phyloP scores from a whole-genome alignment of 2,797 vertebrate species.

The Petrocephalus schoutedeni region DNA sequence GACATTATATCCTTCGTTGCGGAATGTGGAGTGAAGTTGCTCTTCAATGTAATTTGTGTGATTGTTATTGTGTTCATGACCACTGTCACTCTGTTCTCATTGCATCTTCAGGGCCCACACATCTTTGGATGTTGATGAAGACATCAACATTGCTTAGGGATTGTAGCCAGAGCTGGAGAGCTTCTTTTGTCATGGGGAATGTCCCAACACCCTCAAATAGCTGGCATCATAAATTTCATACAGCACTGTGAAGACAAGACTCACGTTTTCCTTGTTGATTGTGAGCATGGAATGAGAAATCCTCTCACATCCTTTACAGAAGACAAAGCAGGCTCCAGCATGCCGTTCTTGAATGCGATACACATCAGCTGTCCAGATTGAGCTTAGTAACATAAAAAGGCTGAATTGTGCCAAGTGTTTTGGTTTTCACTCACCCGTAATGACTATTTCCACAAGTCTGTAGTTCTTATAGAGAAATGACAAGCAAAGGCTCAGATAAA shows the following conservation, averaged over 20 bases:
- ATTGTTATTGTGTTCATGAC: not conserved
- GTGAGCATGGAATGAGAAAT: not conserved
- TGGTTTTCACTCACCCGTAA: not conserved
- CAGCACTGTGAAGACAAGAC: not conserved
- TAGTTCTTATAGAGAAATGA: not conserved
- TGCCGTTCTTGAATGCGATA: not conserved
- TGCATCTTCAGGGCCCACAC: not conserved
- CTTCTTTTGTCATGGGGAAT: not conserved
- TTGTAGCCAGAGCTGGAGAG: not conserved
- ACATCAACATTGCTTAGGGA: not conserved
- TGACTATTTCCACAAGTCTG: not conserved
- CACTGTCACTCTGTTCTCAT: not conserved
- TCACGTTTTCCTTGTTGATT: not conserved
- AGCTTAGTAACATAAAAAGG: conserved; percentile 15
- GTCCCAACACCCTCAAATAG: not conserved
- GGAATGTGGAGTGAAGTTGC: not conserved
- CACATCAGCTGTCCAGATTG: not conserved
- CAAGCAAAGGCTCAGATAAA: conserved; percentile 5
- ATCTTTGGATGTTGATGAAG: not conserved
- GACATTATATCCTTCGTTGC: not conserved
- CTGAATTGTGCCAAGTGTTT: not conserved
- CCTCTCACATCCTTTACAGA: not conserved
- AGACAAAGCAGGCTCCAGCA: not conserved
- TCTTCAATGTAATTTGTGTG: not conserved
- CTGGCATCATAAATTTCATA: not conserved